phyloP scores from a whole-genome alignment of 2,797 vertebrate genomes.

The Aplochiton taeniatus region DNA sequence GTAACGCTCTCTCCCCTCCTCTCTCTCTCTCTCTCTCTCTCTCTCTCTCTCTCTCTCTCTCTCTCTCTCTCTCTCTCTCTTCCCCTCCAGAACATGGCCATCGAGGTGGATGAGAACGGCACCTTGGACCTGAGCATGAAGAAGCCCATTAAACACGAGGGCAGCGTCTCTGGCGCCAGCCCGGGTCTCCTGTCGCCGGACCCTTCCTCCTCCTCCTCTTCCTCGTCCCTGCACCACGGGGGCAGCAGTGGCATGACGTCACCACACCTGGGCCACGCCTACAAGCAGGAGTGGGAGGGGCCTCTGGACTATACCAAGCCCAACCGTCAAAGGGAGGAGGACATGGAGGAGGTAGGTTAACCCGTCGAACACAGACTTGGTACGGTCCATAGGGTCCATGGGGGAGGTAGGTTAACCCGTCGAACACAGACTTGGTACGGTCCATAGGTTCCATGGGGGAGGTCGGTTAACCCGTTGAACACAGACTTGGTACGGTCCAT shows the following conservation, averaged over 20 bases:
- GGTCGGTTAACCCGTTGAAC: too few species aligned
- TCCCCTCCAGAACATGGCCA: slow-evolving; percentile 83
- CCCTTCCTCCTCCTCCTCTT: slow-evolving; percentile 86
- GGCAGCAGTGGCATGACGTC: slow-evolving; percentile 89
- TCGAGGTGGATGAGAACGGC: slow-evolving; percentile 96
- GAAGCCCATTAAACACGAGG: slow-evolving; percentile 88
- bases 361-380: too few species aligned
- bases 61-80: too few species aligned
- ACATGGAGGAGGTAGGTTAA: slow-evolving; percentile 87
- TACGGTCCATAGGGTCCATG: too few species aligned
- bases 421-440: too few species aligned
- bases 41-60: background rate
- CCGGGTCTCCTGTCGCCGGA: slow-evolving; percentile 88
- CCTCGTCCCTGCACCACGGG: slow-evolving; percentile 79
- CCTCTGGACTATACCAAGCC: slow-evolving; percentile 98
- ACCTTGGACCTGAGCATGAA: slow-evolving; percentile 98
- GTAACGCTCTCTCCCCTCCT: too few species aligned
- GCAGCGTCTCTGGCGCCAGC: slow-evolving; percentile 83
- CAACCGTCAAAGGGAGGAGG: slow-evolving; percentile 92
- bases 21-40: too few species aligned
- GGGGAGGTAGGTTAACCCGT: too few species aligned
- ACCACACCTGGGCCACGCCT: slow-evolving; percentile 84
- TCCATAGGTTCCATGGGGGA: too few species aligned
- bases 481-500: too few species aligned
- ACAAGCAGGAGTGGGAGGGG: slow-evolving; percentile 96